These are phyloP conservation scores for Caranx ignobilis DNA, from an alignment of 2,113 vertebrate species.

Conservation along the genomic window DNA sequence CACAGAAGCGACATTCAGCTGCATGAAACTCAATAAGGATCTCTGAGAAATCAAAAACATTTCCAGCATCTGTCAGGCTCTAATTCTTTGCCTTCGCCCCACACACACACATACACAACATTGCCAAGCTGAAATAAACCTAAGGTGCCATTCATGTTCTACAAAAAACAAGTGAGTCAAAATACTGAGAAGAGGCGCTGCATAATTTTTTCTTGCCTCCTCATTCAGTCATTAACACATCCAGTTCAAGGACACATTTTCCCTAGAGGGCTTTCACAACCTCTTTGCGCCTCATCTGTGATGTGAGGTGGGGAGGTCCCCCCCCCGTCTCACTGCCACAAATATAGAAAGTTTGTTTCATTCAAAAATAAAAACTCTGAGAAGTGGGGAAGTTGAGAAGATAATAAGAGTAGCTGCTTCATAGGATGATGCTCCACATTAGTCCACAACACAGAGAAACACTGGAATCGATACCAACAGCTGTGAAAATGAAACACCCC, in stretches of 20 bases:
- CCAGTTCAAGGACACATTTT: conserved; percentile 74
- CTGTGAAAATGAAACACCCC: conserved; percentile 33
- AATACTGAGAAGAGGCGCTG: conserved; percentile 56
- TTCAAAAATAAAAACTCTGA: conserved; percentile 51
- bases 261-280: conserved; percentile 75
- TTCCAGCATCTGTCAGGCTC: conserved; percentile 54
- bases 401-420: conserved; percentile 46
- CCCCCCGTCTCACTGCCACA: conserved; percentile 17
- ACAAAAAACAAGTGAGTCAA: conserved; percentile 57
- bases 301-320: conserved; percentile 40
- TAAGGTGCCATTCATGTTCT: conserved; percentile 63
- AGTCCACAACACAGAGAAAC: conserved; percentile 18
- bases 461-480: conserved; percentile 41
- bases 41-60: conserved; percentile 55
- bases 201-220: conserved; percentile 55
- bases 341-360: conserved; percentile 67
- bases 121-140: conserved; percentile 55
- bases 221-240: conserved; percentile 77
- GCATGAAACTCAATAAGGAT: conserved; percentile 53
- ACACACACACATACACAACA: conserved; percentile 15
- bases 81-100: conserved; percentile 31
- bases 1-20: conserved; percentile 39
- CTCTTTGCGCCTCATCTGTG: conserved; percentile 71
- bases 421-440: neutral
- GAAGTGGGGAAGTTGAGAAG: conserved; percentile 64